Conservation (phyloP, 2,113 vertebrate genomes). For the Scatophagus argus region DNA sequence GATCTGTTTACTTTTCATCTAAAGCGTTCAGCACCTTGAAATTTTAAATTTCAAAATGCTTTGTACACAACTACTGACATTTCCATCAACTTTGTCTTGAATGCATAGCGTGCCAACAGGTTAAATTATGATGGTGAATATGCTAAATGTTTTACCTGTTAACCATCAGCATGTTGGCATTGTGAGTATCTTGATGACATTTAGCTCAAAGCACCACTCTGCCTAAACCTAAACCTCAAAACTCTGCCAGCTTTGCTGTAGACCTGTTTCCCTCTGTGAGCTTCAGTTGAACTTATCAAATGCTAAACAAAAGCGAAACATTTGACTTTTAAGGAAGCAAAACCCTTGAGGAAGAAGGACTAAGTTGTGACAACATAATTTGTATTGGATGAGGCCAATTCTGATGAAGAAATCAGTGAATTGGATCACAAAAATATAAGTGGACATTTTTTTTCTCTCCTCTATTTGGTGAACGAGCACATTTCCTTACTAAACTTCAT, state of each 20-base stretch:
- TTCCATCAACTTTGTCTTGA: not conserved
- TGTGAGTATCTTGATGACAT: not conserved
- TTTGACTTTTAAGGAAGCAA: not conserved
- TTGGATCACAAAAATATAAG: not conserved
- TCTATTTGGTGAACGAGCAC: not conserved
- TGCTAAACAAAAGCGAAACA: slow-evolving; percentile 1
- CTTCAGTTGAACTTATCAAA: not conserved
- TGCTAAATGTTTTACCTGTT: not conserved
- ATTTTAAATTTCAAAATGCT: too few species aligned
- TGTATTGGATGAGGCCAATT: not conserved
- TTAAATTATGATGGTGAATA: not conserved
- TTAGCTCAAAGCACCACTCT: too few species aligned
- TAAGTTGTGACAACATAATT: not conserved
- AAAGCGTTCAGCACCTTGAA: not conserved
- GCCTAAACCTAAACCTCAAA: too few species aligned
- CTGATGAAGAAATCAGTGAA: not conserved
- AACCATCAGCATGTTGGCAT: not conserved
- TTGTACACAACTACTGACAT: not conserved
- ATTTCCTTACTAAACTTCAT: not conserved
- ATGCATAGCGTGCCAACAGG: not conserved
- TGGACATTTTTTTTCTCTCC: not conserved
- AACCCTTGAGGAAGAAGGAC: not conserved
- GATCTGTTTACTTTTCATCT: not conserved
- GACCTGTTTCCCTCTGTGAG: not conserved
- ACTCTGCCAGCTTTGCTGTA: not conserved